Conservation (phyloP, 2,797 vertebrate genomes). For the Dendrocincla tyrannina region DNA sequence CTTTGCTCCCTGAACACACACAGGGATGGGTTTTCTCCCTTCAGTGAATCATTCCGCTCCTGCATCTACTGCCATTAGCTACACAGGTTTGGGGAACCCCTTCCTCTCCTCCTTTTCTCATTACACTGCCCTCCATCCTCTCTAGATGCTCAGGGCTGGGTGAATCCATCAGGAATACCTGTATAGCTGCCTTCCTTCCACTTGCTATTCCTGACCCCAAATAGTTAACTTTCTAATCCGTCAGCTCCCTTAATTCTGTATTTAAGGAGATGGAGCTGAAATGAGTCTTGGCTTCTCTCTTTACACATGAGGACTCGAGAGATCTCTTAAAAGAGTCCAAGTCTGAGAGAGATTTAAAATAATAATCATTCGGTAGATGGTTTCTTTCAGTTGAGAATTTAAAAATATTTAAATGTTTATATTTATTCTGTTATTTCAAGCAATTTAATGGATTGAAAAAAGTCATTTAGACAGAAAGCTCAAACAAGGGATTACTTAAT, state of each 20-base stretch:
- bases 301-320: rapidly evolving
- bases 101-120: not conserved
- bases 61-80: not conserved
- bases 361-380: not conserved
- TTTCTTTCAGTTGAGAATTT: slow-evolving; percentile 1
- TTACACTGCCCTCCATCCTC: not conserved
- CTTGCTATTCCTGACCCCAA: not conserved
- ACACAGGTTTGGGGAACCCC: not conserved
- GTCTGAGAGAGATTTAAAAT: not conserved
- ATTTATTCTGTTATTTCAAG: not conserved
- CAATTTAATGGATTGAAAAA: not conserved
- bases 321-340: not conserved
- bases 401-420: not conserved
- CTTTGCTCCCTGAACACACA: not conserved
- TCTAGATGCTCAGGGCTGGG: not conserved
- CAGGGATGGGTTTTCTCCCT: not conserved
- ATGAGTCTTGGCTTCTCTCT: not conserved
- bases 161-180: not conserved
- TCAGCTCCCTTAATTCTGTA: not conserved
- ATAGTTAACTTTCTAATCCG: not conserved
- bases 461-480: not conserved
- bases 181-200: not conserved
- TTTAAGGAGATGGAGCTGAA: not conserved
- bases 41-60: not conserved
- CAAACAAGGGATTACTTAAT: not conserved